A percentile compares a stretch with the other conserved stretches of the same genome.
phyloP scores from a whole-genome alignment of 2,797 vertebrate genomes.

The Natrix natrix region DNA sequence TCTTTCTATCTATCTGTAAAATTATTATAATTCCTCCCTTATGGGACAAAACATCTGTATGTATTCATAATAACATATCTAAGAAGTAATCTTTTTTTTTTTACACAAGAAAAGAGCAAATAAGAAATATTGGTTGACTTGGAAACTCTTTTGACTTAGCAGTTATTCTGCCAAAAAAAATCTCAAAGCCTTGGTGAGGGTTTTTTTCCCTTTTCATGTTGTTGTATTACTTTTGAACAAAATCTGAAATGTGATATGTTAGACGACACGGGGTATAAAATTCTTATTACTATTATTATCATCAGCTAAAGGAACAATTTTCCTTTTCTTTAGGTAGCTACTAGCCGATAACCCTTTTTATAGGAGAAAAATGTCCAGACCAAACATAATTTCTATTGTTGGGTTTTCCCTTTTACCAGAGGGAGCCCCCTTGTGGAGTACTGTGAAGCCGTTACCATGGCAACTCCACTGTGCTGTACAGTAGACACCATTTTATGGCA shows the following conservation, averaged over 20 bases:
- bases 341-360: too few species aligned
- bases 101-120: neutral
- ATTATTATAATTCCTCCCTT: neutral
- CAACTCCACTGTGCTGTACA: too few species aligned
- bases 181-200: neutral
- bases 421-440: too few species aligned
- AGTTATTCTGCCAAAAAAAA: neutral
- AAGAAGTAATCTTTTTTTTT: neutral
- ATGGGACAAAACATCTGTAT: neutral
- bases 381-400: too few species aligned
- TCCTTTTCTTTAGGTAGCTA: neutral
- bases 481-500: too few species aligned
- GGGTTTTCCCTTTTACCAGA: too few species aligned
- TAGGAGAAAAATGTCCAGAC: too few species aligned
- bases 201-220: neutral
- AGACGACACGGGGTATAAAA: neutral
- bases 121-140: neutral
- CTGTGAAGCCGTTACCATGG: too few species aligned
- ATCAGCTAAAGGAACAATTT: neutral
- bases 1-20: neutral
- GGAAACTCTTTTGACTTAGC: neutral
- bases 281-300: neutral
- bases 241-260: neutral
- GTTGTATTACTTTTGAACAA: neutral
- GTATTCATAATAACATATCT: neutral